Evolutionary conservation across 1,140 invertebrate genomes (phyloP).

Genomic region (Leptinotarsa texana): DNA sequence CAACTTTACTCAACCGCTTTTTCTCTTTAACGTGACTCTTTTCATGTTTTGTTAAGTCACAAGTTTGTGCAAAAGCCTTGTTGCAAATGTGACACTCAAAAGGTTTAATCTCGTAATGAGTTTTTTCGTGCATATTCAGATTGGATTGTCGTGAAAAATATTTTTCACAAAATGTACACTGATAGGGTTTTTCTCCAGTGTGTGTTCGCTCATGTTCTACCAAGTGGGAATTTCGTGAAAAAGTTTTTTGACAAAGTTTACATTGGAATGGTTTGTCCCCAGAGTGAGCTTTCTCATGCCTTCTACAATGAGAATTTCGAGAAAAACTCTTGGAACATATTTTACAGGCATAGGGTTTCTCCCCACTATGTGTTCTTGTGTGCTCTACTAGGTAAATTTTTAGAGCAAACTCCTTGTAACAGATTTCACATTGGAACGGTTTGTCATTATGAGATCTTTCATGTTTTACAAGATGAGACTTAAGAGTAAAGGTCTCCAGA

Average conservation of each 20-base stretch:
- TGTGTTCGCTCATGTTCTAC: conserved; percentile 36
- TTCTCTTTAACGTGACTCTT: background rate
- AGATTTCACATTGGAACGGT: conserved; percentile 32
- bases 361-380: conserved; percentile 24
- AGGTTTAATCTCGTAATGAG: background rate
- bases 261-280: conserved; percentile 64
- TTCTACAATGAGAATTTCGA: conserved; percentile 31
- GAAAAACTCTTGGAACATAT: conserved; percentile 29
- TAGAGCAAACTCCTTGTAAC: conserved; percentile 23
- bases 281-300: conserved; percentile 27
- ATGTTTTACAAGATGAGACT: background rate
- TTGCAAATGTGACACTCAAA: conserved; percentile 6
- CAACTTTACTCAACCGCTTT: background rate
- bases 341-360: conserved; percentile 28
- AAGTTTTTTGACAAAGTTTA: conserved; percentile 60
- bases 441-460: conserved; percentile 22
- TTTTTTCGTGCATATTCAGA: background rate
- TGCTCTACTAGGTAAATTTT: conserved; percentile 30
- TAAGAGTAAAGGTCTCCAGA: conserved; percentile 34
- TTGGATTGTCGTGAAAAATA: background rate
- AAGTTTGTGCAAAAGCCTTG: background rate
- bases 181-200: conserved; percentile 18
- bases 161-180: conserved; percentile 5
- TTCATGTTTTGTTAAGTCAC: background rate
- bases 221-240: conserved; percentile 62